Evolutionary conservation across 2,113 vertebrate genomes (phyloP).

Genomic region (Chamaea fasciata): DNA sequence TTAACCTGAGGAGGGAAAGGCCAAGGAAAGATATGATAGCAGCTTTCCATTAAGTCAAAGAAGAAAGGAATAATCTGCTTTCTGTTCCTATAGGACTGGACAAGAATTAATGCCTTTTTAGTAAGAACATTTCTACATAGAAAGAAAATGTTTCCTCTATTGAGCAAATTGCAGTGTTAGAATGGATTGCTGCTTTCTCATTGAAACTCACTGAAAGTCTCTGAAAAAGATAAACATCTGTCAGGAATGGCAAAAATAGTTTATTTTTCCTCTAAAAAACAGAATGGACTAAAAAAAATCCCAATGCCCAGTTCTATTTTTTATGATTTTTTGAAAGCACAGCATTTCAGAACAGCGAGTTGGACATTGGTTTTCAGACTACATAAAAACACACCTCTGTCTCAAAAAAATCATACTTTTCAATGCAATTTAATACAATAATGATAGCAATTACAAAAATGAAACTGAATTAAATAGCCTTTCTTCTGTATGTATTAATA

Average conservation of each 20-base stretch:
- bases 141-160: neutral
- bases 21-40: neutral
- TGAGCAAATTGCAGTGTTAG: neutral
- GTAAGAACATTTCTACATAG: neutral
- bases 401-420: neutral
- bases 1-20: slow-evolving; percentile 19
- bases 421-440: neutral
- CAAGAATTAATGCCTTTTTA: slow-evolving; percentile 7
- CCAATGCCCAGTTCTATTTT: neutral
- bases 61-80: neutral
- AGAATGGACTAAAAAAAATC: neutral
- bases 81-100: neutral
- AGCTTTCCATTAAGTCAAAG: neutral
- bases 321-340: neutral
- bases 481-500: neutral
- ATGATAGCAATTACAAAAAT: neutral
- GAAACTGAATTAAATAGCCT: neutral
- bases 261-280: neutral
- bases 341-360: neutral
- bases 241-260: neutral
- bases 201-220: neutral
- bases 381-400: neutral
- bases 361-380: neutral
- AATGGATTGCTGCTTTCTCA: neutral
- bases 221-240: neutral